Conservation (phyloP, 92 coral and sea anemone species). For the Phenganax marumi region DNA sequence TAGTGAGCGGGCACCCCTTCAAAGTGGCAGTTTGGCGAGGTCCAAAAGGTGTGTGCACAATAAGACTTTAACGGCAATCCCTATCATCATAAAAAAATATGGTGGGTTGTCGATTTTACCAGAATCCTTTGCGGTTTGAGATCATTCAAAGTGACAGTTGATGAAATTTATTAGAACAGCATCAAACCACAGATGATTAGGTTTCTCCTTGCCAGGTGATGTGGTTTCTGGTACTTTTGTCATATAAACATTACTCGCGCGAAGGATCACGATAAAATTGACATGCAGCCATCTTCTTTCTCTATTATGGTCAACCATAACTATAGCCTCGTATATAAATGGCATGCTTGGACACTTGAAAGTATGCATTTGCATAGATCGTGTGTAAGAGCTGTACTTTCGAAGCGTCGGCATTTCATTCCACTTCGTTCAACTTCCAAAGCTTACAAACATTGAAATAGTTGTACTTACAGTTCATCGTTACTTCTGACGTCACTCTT, state of each 20-base stretch:
- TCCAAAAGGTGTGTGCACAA: too few relatives aligned
- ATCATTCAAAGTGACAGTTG: neutral
- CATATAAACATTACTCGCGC: neutral
- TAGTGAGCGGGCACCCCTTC: too few relatives aligned
- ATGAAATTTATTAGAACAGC: neutral
- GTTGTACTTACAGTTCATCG: conserved; percentile 86
- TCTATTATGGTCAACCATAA: too few relatives aligned
- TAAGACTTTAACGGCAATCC: too few relatives aligned
- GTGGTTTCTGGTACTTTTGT: neutral
- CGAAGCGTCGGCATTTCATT: neutral
- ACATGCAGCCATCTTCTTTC: too few relatives aligned
- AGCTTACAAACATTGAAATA: neutral
- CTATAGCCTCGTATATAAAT: too few relatives aligned
- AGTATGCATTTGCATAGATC: too few relatives aligned
- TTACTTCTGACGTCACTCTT: conserved; percentile 84
- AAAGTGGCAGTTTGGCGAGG: too few relatives aligned
- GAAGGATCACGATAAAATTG: too few relatives aligned
- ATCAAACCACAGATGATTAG: neutral
- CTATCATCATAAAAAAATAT: too few relatives aligned
- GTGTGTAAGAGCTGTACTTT: too few relatives aligned
- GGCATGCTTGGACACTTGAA: too few relatives aligned
- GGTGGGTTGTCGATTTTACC: neutral
- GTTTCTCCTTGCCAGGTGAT: neutral
- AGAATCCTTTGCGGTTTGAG: neutral
- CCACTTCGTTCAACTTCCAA: neutral